A percentile compares a stretch with the other conserved stretches of the same genome.
Evolutionary conservation across 2,797 vertebrate genomes (phyloP).

Genomic region (Sternotherus odoratus): DNA sequence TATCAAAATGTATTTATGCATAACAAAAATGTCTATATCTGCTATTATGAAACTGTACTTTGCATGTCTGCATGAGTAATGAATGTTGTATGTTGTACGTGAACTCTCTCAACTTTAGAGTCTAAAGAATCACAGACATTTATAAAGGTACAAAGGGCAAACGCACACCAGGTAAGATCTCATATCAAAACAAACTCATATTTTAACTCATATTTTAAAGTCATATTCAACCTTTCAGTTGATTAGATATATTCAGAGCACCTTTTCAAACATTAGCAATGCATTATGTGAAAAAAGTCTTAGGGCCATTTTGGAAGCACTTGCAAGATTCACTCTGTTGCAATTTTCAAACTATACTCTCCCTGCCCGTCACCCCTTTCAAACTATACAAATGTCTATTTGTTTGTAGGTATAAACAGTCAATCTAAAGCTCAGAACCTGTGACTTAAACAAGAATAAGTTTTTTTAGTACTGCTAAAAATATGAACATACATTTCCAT

Average conservation of each 20-base stretch:
- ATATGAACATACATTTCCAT: background rate
- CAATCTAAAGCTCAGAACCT: background rate
- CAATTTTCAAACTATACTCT: background rate
- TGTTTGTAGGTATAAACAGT: background rate
- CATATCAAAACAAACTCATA: background rate
- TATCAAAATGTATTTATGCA: conserved; percentile 38
- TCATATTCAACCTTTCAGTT: background rate
- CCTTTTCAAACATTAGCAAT: conserved; percentile 7
- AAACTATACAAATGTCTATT: background rate
- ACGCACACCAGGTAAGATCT: background rate
- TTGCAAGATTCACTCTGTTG: background rate
- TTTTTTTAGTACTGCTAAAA: background rate
- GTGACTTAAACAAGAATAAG: background rate
- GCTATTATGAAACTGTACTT: background rate
- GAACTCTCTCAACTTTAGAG: background rate
- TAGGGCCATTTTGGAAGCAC: background rate
- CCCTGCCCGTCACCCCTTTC: no score
- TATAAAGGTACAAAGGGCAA: background rate
- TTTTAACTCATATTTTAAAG: background rate
- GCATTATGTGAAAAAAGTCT: background rate
- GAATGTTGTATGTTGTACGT: background rate
- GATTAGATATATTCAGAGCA: background rate
- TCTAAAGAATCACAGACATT: background rate
- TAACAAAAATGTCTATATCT: background rate
- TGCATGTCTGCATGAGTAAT: background rate